phyloP scores from a whole-genome alignment of 2,797 vertebrate genomes.

The Leuciscus waleckii region DNA sequence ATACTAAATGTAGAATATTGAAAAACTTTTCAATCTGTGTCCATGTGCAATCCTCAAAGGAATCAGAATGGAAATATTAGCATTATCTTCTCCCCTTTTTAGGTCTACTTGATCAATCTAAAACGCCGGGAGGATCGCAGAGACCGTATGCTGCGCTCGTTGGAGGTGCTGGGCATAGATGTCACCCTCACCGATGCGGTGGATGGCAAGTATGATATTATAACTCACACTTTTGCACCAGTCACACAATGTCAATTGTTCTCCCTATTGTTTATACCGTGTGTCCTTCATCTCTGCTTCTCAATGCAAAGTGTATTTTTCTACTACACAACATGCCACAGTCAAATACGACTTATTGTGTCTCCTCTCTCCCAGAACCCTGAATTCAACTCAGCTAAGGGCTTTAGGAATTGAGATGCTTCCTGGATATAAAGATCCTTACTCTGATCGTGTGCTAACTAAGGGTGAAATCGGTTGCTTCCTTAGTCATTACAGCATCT shows the following conservation, averaged over 20 bases:
- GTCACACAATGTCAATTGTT: neutral
- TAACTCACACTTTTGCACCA: slow-evolving; percentile 38
- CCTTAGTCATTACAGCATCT: slow-evolving; percentile 93
- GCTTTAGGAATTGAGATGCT: slow-evolving; percentile 93
- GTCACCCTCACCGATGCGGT: slow-evolving; percentile 87
- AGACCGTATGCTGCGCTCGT: slow-evolving; percentile 87
- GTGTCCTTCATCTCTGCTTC: neutral
- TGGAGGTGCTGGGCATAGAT: slow-evolving; percentile 84
- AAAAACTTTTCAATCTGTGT: neutral
- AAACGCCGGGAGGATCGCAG: slow-evolving; percentile 89
- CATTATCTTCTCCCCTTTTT: slow-evolving; percentile 5
- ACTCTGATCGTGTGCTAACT: slow-evolving; percentile 90
- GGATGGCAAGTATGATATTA: slow-evolving; percentile 90
- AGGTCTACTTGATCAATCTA: slow-evolving; percentile 95
- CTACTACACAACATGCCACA: neutral
- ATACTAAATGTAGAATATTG: neutral
- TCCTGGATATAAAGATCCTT: slow-evolving; percentile 90
- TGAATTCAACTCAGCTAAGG: slow-evolving; percentile 92
- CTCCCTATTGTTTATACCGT: neutral
- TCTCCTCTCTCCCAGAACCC: slow-evolving; percentile 75
- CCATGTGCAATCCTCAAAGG: neutral
- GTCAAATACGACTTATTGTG: neutral
- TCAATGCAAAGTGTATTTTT: neutral
- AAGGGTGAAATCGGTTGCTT: slow-evolving; percentile 97
- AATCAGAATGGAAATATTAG: neutral